phyloP scores from a whole-genome alignment of 1,140 invertebrate species.

The Orussus abietinus region DNA sequence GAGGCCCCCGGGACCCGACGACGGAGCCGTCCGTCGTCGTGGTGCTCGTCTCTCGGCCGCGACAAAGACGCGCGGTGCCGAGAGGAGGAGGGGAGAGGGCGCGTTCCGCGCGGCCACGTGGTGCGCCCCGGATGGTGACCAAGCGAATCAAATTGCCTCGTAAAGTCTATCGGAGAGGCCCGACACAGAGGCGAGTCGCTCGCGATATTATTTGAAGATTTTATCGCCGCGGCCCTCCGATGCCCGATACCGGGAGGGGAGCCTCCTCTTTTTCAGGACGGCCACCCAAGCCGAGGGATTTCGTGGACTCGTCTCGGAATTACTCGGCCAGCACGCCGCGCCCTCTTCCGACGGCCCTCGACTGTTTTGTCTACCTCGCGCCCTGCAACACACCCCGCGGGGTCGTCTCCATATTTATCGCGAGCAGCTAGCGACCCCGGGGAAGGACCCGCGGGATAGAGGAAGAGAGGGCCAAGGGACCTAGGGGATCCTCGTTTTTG shows the following conservation, averaged over 20 bases:
- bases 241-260: conserved; percentile 8
- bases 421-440: conserved; percentile 1
- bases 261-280: conserved; percentile 17
- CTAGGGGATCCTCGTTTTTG: too few relatives aligned
- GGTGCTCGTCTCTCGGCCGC: conserved; percentile 11
- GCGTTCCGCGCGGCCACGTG: too few relatives aligned
- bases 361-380: conserved; percentile 24
- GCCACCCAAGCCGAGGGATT: conserved; percentile 18
- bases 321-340: conserved; percentile 22
- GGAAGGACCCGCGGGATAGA: neutral
- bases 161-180: conserved; percentile 36
- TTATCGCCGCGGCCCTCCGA: conserved; percentile 31
- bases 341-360: conserved; percentile 21
- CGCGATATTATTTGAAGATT: conserved; percentile 40
- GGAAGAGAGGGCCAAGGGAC: too few relatives aligned
- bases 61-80: conserved; percentile 10
- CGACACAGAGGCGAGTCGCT: too few relatives aligned
- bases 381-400: conserved; percentile 13
- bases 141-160: conserved; percentile 34
- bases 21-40: too few relatives aligned
- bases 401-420: too few relatives aligned
- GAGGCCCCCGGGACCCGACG: too few relatives aligned
- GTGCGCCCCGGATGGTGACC: too few relatives aligned
- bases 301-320: conserved; percentile 17
- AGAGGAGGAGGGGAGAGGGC: too few relatives aligned